Evolutionary conservation across 2,797 vertebrate genomes (phyloP), one percentile per base, ranked within the genome.

Genomic region (Cryptoblepharus egeriae): DNA sequence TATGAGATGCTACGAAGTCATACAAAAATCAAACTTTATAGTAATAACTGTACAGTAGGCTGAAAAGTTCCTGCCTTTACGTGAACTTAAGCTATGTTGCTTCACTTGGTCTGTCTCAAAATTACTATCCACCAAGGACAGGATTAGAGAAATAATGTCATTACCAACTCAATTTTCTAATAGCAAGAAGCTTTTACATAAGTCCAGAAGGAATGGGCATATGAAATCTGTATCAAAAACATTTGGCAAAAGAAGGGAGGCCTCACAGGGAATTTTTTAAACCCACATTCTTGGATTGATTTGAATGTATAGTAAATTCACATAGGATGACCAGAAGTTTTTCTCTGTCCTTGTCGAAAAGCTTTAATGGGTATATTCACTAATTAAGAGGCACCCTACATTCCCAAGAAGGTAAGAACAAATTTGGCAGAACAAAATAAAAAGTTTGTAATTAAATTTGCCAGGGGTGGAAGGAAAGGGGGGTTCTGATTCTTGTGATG

Each of bases 31-130:
- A 85, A 87, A 74, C 74, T 89, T 86, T 86, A 91, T 92, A 93
- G 91, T 85, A 94, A 24, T 85, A 91, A 93, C 94, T 95, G 94
- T 95, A 94, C 95, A 96, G 88, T 37, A 67, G 82, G 85, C 28
- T 82, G 73, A 75, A 72, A 81, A 42, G 61, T 49, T 55, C 32
- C 39, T 42, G 64, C 45, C 74, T 61, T 77, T 71, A 74, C 69
- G 49, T 45, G 9, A 0, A 9, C 52, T 0, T 15, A 77, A 77
- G 1, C 28, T 58, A 32, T 3, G 57, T 30, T 35, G 61, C 42
- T 65, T n/a, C 61, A 81, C 24, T 45, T 79, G 74, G 13, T 1
- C 0, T 39, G 70, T 58, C 71, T 37, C 16, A 0, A 30, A n/a
- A 76, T 72, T 61, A 42, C 72, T 24, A 74, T 57, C 26, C 13